phyloP scores from a whole-genome alignment of 1,140 invertebrate species.

The Apocrypta bakeri region DNA sequence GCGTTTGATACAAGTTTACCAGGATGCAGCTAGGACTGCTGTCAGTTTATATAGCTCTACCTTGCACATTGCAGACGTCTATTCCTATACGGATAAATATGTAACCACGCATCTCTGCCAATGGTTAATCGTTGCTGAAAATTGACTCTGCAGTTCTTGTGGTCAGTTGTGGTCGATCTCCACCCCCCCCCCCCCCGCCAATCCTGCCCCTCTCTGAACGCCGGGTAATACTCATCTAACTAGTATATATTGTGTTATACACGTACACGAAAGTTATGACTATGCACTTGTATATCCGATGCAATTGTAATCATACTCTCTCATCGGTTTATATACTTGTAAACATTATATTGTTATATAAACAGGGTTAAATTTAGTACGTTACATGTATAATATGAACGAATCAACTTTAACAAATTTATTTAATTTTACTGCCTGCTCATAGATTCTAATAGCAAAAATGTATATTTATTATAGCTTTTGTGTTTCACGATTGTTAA shows the following conservation, averaged over 20 bases:
- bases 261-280: background rate
- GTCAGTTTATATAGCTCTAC: background rate
- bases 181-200: too few species aligned
- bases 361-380: too few species aligned
- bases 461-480: background rate
- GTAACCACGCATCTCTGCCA: conserved; percentile 6
- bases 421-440: too few species aligned
- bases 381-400: too few species aligned
- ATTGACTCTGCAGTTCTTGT: background rate
- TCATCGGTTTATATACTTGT: too few species aligned
- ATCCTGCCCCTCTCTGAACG: too few species aligned
- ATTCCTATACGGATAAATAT: conserved; percentile 5
- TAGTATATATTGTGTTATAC: background rate
- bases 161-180: background rate
- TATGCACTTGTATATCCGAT: background rate
- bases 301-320: background rate
- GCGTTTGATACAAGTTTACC: conserved; percentile 31
- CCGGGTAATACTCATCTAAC: background rate
- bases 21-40: background rate
- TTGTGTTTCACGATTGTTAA: background rate
- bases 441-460: too few species aligned
- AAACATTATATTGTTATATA: background rate
- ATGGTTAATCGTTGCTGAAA: conserved; percentile 27
- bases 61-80: background rate
- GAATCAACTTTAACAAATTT: too few species aligned